Conservation (phyloP, 2,888 invertebrate species). For the Sicus ferrugineus region DNA sequence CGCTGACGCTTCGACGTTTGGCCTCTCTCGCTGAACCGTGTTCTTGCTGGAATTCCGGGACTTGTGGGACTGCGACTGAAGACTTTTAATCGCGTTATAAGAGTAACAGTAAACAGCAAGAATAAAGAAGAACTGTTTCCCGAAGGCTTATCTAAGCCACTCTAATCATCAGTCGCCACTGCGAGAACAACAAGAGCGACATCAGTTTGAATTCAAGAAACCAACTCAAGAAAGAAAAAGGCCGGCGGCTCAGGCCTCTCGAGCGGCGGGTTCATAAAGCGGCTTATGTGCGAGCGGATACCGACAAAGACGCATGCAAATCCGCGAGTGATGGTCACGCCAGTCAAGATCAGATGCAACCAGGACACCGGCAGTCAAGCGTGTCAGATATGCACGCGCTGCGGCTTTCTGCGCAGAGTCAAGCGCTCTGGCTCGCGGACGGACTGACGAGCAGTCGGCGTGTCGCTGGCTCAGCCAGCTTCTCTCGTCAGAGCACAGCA, state of each 20-base stretch:
- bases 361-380: neutral
- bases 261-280: too few relatives aligned
- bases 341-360: slow-evolving; percentile 5
- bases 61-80: too few relatives aligned
- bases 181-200: too few relatives aligned
- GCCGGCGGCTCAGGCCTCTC: too few relatives aligned
- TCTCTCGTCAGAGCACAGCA: neutral
- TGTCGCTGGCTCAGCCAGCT: neutral
- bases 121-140: too few relatives aligned
- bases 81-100: too few relatives aligned
- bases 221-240: neutral
- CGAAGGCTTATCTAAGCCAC: too few relatives aligned
- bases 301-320: slow-evolving; percentile 31
- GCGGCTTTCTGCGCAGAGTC: slow-evolving; percentile 10
- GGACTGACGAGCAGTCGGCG: slow-evolving; percentile 11
- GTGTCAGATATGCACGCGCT: slow-evolving; percentile 2
- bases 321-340: slow-evolving; percentile 18
- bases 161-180: too few relatives aligned
- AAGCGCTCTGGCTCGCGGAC: neutral
- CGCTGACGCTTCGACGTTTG: neutral
- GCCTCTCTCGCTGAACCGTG: too few relatives aligned
- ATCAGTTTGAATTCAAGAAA: too few relatives aligned
- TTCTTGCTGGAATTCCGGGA: too few relatives aligned
- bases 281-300: slow-evolving; percentile 2
- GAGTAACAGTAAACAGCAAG: too few relatives aligned